These are phyloP conservation scores for Synaphobranchus kaupii DNA, from an alignment of 2,797 vertebrate species.

Conservation along the genomic window DNA sequence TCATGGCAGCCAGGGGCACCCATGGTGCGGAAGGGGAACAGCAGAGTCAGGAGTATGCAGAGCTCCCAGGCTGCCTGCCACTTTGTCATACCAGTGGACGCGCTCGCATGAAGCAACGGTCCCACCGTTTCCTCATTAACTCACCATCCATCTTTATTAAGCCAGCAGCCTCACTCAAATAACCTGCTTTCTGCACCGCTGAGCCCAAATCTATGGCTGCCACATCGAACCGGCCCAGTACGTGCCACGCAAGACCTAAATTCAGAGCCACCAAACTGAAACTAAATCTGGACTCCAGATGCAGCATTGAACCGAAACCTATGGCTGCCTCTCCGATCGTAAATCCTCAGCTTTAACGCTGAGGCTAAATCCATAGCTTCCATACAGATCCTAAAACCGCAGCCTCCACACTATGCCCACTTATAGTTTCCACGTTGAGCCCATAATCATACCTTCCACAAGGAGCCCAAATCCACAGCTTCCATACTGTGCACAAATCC, in stretches of 20 bases:
- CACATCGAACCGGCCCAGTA: not conserved
- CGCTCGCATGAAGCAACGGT: not conserved
- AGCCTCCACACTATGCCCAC: not conserved
- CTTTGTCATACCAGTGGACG: not conserved
- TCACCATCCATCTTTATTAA: conserved; percentile 3
- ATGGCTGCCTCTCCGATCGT: not conserved
- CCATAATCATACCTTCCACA: not conserved
- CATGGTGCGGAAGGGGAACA: not conserved
- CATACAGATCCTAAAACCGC: not conserved
- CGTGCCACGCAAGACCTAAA: not conserved
- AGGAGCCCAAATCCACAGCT: not conserved
- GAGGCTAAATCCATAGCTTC: not conserved
- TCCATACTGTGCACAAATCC: not conserved
- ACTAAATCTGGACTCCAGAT: not conserved
- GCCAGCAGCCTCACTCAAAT: not conserved
- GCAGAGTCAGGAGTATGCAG: not conserved
- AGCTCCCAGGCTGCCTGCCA: not conserved
- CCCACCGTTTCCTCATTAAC: not conserved
- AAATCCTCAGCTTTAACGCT: not conserved
- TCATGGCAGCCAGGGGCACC: not conserved
- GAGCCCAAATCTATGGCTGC: not conserved
- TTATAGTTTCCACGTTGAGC: not conserved
- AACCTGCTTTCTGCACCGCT: not conserved
- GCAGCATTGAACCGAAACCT: not conserved
- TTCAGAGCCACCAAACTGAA: not conserved